phyloP scores from a whole-genome alignment of 2,113 vertebrate genomes.

The Cyphotilapia sp. region DNA sequence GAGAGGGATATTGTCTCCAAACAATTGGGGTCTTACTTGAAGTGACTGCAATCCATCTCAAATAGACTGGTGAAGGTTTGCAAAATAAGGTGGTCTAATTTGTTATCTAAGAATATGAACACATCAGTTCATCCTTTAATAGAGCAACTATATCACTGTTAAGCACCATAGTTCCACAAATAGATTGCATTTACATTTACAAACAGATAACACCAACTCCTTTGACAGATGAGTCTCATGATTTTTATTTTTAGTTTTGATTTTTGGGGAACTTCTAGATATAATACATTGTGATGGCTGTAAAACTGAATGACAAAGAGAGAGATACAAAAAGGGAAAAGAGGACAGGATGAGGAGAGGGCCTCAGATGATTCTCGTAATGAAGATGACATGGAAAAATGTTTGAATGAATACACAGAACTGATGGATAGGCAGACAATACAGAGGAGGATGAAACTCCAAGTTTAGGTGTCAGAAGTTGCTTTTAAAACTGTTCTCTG shows the following conservation, averaged over 20 bases:
- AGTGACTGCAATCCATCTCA: neutral
- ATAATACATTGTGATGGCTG: neutral
- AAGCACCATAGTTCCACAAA: neutral
- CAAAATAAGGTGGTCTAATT: neutral
- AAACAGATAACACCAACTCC: neutral
- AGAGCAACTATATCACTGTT: neutral
- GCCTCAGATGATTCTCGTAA: neutral
- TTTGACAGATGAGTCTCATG: neutral
- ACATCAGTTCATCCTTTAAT: neutral
- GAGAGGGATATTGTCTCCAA: fast-evolving
- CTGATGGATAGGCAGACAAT: neutral
- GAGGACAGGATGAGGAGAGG: neutral
- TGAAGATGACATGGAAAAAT: neutral
- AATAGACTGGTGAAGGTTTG: neutral
- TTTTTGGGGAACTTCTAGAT: neutral
- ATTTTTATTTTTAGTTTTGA: fast-evolving
- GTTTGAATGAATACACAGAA: neutral
- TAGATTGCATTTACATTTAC: neutral
- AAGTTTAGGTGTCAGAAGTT: neutral
- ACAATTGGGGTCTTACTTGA: neutral
- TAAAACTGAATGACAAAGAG: neutral
- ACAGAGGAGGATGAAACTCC: neutral
- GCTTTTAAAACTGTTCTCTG: neutral
- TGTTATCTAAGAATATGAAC: neutral
- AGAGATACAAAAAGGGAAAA: neutral